Conservation (phyloP, 2,888 invertebrate species). For the Apamea crenata region DNA sequence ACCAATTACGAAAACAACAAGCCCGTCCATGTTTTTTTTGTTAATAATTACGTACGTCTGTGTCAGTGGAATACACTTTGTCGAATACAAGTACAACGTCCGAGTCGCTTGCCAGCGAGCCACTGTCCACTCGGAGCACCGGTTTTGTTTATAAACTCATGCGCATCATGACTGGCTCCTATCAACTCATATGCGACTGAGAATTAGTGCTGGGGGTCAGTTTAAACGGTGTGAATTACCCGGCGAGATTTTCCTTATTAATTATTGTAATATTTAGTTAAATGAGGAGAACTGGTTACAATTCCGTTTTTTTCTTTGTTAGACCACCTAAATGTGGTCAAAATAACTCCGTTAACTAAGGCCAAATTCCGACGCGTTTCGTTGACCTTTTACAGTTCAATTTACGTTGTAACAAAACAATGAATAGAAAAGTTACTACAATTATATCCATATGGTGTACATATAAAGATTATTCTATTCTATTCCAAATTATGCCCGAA, state of each 20-base stretch:
- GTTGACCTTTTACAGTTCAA: neutral
- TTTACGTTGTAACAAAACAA: neutral
- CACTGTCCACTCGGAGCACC: conserved; percentile 64
- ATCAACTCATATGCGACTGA: conserved; percentile 7
- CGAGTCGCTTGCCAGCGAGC: conserved; percentile 46
- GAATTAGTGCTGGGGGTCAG: conserved; percentile 46
- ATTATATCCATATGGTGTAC: neutral
- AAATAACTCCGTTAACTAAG: neutral
- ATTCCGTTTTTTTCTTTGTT: neutral
- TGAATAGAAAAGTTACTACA: neutral
- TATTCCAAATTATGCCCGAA: neutral
- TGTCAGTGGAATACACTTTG: conserved; percentile 25
- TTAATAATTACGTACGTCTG: conserved; percentile 27
- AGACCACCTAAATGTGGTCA: neutral
- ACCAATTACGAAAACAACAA: conserved; percentile 75
- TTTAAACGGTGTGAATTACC: conserved; percentile 38
- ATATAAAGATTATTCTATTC: neutral
- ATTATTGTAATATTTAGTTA: neutral
- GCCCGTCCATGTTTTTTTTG: conserved; percentile 71
- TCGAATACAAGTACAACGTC: conserved; percentile 47
- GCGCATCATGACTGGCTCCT: conserved; percentile 58
- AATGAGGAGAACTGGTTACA: conserved; percentile 3
- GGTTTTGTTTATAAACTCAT: conserved; percentile 73
- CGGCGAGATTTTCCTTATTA: conserved; percentile 29
- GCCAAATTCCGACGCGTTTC: neutral